Conservation (phyloP, 1,140 invertebrate genomes). For the Dendroctonus valens region DNA sequence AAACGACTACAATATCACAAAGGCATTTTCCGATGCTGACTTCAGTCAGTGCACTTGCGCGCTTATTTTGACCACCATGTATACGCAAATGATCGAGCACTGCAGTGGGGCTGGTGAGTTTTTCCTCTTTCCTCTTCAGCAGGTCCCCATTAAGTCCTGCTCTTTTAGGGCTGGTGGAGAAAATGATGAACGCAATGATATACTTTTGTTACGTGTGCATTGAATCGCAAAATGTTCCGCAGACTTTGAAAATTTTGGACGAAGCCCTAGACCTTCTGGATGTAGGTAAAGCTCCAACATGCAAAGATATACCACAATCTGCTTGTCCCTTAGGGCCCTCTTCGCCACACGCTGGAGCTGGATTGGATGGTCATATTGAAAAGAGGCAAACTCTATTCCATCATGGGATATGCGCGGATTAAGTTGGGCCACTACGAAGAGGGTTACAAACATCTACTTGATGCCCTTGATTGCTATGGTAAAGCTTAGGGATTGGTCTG, state of each 20-base stretch:
- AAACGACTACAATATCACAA: slow-evolving; percentile 40
- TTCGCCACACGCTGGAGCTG: slow-evolving; percentile 45
- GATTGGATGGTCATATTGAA: slow-evolving; percentile 49
- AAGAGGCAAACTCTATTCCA: slow-evolving; percentile 51
- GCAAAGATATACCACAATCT: background rate
- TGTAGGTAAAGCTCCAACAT: slow-evolving; percentile 30
- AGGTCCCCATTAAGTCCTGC: background rate
- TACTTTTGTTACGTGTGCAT: slow-evolving; percentile 57
- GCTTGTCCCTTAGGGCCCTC: slow-evolving; percentile 33
- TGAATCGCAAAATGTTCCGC: slow-evolving; percentile 52
- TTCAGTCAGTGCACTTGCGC: slow-evolving; percentile 57
- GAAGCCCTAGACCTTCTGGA: slow-evolving; percentile 51
- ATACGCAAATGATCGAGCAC: slow-evolving; percentile 59
- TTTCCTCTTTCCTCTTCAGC: background rate
- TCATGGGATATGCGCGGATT: slow-evolving; percentile 51
- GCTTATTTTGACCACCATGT: slow-evolving; percentile 56
- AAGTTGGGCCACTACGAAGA: slow-evolving; percentile 49
- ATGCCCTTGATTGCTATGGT: slow-evolving; percentile 33
- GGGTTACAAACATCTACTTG: slow-evolving; percentile 37
- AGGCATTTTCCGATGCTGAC: slow-evolving; percentile 51
- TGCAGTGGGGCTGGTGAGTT: slow-evolving; percentile 56
- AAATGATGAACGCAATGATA: slow-evolving; percentile 54
- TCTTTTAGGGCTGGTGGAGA: slow-evolving; percentile 45
- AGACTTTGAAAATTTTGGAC: slow-evolving; percentile 55
- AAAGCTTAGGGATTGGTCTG: background rate